Percentiles rank a stretch among this genome's conserved stretches.
Evolutionary conservation across 1,140 invertebrate genomes (phyloP).

Genomic region (Palaemon carinicauda): DNA sequence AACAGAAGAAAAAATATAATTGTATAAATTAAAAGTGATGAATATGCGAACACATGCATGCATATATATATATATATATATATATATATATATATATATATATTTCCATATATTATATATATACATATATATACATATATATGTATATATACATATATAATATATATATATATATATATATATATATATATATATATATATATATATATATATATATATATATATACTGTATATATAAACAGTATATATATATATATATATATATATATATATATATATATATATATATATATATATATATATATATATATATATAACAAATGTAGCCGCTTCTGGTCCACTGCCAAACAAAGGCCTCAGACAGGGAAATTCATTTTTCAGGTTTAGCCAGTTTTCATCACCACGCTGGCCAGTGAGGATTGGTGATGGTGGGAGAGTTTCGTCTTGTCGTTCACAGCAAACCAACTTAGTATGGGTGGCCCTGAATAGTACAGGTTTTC

Average conservation of each 20-base stretch:
- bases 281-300: slow-evolving; percentile 9
- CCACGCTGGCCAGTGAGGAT: too few relatives aligned
- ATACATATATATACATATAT: neutral
- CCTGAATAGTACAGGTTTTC: too few relatives aligned
- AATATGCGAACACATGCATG: neutral
- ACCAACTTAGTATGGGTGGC: too few relatives aligned
- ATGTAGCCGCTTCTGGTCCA: too few relatives aligned
- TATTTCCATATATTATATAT: neutral
- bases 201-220: slow-evolving; percentile 9
- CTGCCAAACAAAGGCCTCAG: too few relatives aligned
- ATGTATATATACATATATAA: neutral
- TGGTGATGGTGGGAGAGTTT: too few relatives aligned
- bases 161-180: neutral
- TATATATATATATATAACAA: slow-evolving; percentile 9
- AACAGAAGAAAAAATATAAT: too few relatives aligned
- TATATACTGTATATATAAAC: neutral
- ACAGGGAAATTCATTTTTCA: too few relatives aligned
- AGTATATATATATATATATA: neutral
- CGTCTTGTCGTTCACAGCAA: too few relatives aligned
- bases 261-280: neutral
- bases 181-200: slow-evolving; percentile 9
- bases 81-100: neutral
- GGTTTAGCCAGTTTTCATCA: too few relatives aligned
- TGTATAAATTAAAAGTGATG: neutral
- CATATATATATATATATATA: neutral